Percentiles rank a stretch among this genome's conserved stretches.
These are phyloP conservation scores for Pseudorectes ferrugineus DNA, from an alignment of 2,113 vertebrate species.

Conservation along the genomic window DNA sequence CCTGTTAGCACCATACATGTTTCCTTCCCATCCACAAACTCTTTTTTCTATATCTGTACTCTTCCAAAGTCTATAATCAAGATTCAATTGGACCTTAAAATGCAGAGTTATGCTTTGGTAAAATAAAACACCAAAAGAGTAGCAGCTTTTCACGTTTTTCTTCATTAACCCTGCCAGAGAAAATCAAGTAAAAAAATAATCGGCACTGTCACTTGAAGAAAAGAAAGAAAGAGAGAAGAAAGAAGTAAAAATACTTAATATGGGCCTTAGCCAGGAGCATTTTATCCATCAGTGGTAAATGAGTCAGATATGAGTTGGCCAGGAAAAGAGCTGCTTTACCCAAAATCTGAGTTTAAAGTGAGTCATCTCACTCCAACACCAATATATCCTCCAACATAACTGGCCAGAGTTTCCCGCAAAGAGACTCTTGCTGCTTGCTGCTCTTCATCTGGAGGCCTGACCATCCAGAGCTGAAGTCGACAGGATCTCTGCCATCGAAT, in stretches of 20 bases:
- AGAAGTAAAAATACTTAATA: constrained; percentile 72
- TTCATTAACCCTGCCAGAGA: constrained; percentile 30
- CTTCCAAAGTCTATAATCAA: constrained; percentile 42
- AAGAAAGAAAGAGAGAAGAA: constrained; percentile 50
- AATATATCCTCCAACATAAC: constrained; percentile 74
- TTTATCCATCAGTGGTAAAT: constrained; percentile 79
- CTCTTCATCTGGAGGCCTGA: constrained; percentile 51
- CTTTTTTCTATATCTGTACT: constrained; percentile 11
- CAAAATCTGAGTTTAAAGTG: constrained; percentile 76
- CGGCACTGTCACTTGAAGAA: constrained; percentile 59
- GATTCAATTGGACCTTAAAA: constrained; percentile 8
- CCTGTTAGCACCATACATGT: neutral
- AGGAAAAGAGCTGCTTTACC: constrained; percentile 75
- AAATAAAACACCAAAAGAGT: neutral
- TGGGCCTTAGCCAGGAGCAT: constrained; percentile 72
- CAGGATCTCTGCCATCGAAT: neutral
- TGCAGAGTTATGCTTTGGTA: constrained; percentile 30
- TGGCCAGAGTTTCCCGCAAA: constrained; percentile 69
- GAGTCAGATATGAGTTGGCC: constrained; percentile 81
- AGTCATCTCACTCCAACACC: constrained; percentile 79
- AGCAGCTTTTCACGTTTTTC: constrained; percentile 9
- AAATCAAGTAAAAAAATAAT: constrained; percentile 61
- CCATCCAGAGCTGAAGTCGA: neutral
- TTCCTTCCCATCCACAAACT: constrained; percentile 14
- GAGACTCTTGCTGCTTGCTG: constrained; percentile 57